These are phyloP conservation scores for Drosophila mercatorum DNA, from an alignment of 2,888 invertebrate genomes.

Conservation along the genomic window DNA sequence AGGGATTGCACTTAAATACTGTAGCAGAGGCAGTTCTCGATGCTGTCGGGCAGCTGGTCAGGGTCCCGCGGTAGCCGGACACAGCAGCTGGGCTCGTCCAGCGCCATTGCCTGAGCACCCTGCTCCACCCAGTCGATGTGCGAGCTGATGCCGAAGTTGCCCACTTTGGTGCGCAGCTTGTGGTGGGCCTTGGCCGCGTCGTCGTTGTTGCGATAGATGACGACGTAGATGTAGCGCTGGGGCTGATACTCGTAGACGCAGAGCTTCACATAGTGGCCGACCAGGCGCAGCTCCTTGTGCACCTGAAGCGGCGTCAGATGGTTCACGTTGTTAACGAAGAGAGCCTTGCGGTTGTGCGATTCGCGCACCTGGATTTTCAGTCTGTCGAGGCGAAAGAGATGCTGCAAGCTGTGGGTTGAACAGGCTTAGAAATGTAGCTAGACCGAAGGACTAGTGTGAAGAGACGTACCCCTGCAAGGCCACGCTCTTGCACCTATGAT, in stretches of 20 bases:
- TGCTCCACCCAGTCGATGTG: constrained; percentile 36
- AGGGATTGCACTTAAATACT: constrained; percentile 21
- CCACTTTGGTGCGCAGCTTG: constrained; percentile 7
- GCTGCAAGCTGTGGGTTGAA: constrained; percentile 51
- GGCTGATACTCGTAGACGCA: constrained; percentile 48
- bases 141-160: constrained; percentile 32
- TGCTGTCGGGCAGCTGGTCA: background rate
- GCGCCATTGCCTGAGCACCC: fast-evolving
- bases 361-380: constrained; percentile 49
- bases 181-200: constrained; percentile 71
- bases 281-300: constrained; percentile 47
- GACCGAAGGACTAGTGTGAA: background rate
- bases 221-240: constrained; percentile 56
- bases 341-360: constrained; percentile 68
- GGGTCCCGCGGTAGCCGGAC: background rate
- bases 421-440: background rate
- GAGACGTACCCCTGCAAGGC: constrained; percentile 60
- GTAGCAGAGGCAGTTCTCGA: constrained; percentile 42
- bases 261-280: constrained; percentile 60
- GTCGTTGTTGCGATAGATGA: constrained; percentile 75
- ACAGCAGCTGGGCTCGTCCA: constrained; percentile 21
- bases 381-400: constrained; percentile 22
- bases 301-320: constrained; percentile 56
- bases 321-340: constrained; percentile 45
- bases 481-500: constrained; percentile 39